Evolutionary conservation across 2,113 vertebrate genomes (phyloP).

Genomic region (Catharus fuscescens): DNA sequence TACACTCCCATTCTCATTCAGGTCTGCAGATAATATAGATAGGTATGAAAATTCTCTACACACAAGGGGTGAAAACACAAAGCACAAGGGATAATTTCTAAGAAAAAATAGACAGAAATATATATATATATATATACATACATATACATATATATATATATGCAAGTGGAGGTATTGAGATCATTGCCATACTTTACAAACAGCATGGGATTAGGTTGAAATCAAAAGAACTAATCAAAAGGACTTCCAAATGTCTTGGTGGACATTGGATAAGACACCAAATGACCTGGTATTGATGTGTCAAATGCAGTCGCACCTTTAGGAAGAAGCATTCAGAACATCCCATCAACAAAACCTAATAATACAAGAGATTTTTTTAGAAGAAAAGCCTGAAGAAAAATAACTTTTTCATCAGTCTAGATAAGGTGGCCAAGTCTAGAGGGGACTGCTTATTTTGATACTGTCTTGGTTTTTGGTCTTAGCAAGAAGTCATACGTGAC

Average conservation of each 20-base stretch:
- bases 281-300: slow-evolving; percentile 43
- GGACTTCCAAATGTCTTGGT: slow-evolving; percentile 44
- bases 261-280: slow-evolving; percentile 57
- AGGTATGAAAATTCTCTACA: slow-evolving; percentile 26
- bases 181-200: slow-evolving; percentile 59
- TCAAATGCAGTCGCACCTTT: slow-evolving; percentile 48
- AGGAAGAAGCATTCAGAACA: slow-evolving; percentile 54
- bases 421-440: background rate
- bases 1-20: background rate
- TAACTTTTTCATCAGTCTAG: background rate
- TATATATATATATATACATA: background rate
- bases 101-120: slow-evolving; percentile 18
- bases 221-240: slow-evolving; percentile 57
- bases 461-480: background rate
- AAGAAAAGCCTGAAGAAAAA: slow-evolving; percentile 13
- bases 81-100: slow-evolving; percentile 18
- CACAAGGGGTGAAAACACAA: slow-evolving; percentile 35
- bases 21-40: slow-evolving; percentile 1
- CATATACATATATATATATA: background rate
- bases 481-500: background rate
- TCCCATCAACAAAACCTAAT: slow-evolving; percentile 45
- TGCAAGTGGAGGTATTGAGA: slow-evolving; percentile 39
- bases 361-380: slow-evolving; percentile 46
- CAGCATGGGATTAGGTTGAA: slow-evolving; percentile 61
- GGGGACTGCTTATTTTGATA: background rate